phyloP scores from a whole-genome alignment of 2,888 invertebrate species.

The Cryptosula pallasiana region DNA sequence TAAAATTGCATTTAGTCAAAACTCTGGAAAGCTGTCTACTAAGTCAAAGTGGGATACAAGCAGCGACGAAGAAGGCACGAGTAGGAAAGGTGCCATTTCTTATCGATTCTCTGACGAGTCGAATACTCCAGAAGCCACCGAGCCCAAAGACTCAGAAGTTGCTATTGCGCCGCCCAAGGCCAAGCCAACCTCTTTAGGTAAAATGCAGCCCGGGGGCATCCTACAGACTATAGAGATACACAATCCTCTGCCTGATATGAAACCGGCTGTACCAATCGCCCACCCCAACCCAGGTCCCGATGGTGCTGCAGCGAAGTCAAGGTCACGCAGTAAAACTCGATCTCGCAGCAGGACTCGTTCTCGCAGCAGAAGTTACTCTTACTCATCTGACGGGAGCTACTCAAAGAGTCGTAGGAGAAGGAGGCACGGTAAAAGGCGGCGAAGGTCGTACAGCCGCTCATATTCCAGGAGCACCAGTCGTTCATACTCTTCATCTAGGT shows the following conservation, averaged over 20 bases:
- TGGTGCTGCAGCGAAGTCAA: background rate
- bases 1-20: slow-evolving; percentile 17
- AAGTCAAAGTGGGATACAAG: slow-evolving; percentile 25
- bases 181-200: background rate
- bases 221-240: slow-evolving; percentile 8
- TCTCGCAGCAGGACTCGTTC: slow-evolving; percentile 17
- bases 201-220: slow-evolving; percentile 18
- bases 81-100: slow-evolving; percentile 23
- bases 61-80: slow-evolving; percentile 7
- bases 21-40: slow-evolving; percentile 4
- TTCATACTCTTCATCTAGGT: slow-evolving; percentile 16
- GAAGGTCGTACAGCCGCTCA: slow-evolving; percentile 10
- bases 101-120: slow-evolving; percentile 22
- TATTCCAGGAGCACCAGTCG: slow-evolving; percentile 8
- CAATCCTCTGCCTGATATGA: slow-evolving; percentile 16
- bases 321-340: background rate
- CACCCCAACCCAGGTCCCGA: slow-evolving; percentile 21
- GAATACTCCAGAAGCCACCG: background rate
- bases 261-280: slow-evolving; percentile 11
- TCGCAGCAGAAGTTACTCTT: slow-evolving; percentile 15
- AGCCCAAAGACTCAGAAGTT: background rate
- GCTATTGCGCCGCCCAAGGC: background rate
- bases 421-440: background rate
- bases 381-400: slow-evolving; percentile 8
- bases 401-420: background rate